Evolutionary conservation across 2,113 vertebrate species (phyloP), one percentile per base, ranked within the genome.

Genomic region (Nibea coibor): DNA sequence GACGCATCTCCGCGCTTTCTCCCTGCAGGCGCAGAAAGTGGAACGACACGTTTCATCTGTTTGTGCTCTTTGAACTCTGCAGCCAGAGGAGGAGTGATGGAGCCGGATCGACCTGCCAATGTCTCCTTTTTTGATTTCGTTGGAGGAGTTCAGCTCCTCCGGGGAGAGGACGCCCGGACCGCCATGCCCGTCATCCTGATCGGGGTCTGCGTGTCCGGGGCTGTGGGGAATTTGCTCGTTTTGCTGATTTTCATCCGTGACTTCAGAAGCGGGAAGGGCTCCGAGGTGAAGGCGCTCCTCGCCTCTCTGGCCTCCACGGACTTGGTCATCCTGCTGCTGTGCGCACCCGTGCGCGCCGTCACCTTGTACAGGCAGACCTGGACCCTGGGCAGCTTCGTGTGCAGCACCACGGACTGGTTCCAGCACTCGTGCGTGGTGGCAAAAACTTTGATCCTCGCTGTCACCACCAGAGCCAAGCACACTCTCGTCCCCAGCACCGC

Each of bases 331-430:
- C 77, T 95, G 53, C 16, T 94, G 9, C 82, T 94, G 87, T 96
- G 95, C 78, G 87, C 90, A 1, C 95, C 95, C 0, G 89, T 94
- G 50, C 95, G 95, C 63, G 91, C 93, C 0, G 48, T 94, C 82
- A 93, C 95, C 75, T 95, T 93, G 87, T 93, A 94, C 89, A 92
- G 81, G 43, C 94, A 93, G 71, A 91, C 90, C 12, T 96, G 96
- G 96, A 91, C 91, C 14, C 72, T 95, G n/a, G 96, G 95, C 4
- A 77, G 81, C 12, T 89, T 95, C 15, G 78, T 93, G 9, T 96
- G 96, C 87, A 92, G 84, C 78, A 95, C 95, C 48, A 61, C 94
- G 11, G 96, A 96, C 79, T 96, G 95, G 96, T 94, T 96, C 72
- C 94, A 96, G 39, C 95, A 96, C 81, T 90, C 93, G 0, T 96